A percentile compares a stretch with the other conserved stretches of the same genome.
These are phyloP conservation scores for Acleris emargana DNA, from an alignment of 2,888 invertebrate genomes.

Conservation along the genomic window DNA sequence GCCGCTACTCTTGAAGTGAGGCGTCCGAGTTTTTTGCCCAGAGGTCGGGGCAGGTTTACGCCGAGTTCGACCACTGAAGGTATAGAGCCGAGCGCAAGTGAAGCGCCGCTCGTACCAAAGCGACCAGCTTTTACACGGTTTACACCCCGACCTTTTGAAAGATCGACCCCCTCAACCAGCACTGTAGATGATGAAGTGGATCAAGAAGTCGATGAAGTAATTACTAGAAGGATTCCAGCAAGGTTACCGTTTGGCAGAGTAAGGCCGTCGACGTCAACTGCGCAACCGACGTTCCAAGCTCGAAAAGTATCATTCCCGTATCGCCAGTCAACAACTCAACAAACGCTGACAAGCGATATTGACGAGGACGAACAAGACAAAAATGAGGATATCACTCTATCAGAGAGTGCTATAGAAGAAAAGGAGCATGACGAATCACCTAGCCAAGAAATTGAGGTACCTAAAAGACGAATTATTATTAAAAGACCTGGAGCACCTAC, in stretches of 20 bases:
- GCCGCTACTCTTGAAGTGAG: constrained; percentile 70
- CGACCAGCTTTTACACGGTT: constrained; percentile 71
- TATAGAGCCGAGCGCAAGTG: constrained; percentile 47
- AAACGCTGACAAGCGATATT: constrained; percentile 47
- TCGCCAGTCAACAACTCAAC: constrained; percentile 58
- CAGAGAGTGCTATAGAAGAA: constrained; percentile 79
- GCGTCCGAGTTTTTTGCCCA: constrained; percentile 60
- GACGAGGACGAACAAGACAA: constrained; percentile 66
- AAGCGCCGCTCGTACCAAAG: constrained; percentile 52
- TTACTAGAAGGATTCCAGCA: constrained; percentile 53
- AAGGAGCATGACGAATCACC: constrained; percentile 64
- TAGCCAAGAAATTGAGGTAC: constrained; percentile 44
- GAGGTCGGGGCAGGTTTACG: constrained; percentile 68
- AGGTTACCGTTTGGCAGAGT: constrained; percentile 63
- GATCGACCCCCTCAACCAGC: constrained; percentile 46
- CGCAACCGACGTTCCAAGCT: constrained; percentile 49
- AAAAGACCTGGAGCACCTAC: constrained; percentile 58
- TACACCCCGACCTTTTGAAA: constrained; percentile 72
- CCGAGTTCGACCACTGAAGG: constrained; percentile 58
- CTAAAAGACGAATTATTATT: constrained; percentile 57
- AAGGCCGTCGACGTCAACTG: constrained; percentile 50
- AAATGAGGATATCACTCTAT: constrained; percentile 71
- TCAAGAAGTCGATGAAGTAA: constrained; percentile 44
- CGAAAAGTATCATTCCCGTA: constrained; percentile 64
- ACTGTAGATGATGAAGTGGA: constrained; percentile 44